Evolutionary conservation across 2,888 invertebrate species (phyloP), one percentile per base, ranked within the genome.

Genomic region (Unio delphinus): DNA sequence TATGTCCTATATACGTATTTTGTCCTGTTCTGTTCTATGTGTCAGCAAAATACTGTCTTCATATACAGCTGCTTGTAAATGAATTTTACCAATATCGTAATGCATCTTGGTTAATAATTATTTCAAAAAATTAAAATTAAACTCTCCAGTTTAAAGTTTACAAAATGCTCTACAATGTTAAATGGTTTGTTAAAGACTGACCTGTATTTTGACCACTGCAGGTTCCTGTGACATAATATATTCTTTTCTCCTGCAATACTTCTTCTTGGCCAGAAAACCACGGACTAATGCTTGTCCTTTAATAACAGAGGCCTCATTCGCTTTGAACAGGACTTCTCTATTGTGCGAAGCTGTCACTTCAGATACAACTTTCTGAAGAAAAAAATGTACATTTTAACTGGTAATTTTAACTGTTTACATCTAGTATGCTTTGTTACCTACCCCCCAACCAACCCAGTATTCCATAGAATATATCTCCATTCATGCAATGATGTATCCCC

Each of bases 241-340:
- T 54, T 74, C 65, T 54, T 83, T 69, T 23, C 87, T 73, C 23
- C 82, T 78, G 20, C 74, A 78, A 71, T 91, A 90, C 73, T 91
- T 90, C 84, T 91, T 91, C 63, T 94, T 91, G 5, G 92, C 87
- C 56, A 94, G 86, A 85, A 92, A 93, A 23, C 94, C 94, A 78
- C 92, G 91, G 66, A 92, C 91, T 62, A 90, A 88, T 2, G 93
- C 93, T 89, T 94, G 94, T 58, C 94, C 89, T 78, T 89, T 91
- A 6, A 91, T 87, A 34, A 94, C 90, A 69, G 86, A 74, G 87
- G 83, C 79, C 68, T 89, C 88, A 69, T 88, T 88, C 23, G 88
- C 80, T 64, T 86, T 80, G 75, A 88, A 87, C 57, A 89, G 79
- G 64, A 86, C 76, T 69, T 88, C 84, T 64, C 89, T 76, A 76